Conservation (phyloP, 2,888 invertebrate genomes). For the Tinea semifulvella region DNA sequence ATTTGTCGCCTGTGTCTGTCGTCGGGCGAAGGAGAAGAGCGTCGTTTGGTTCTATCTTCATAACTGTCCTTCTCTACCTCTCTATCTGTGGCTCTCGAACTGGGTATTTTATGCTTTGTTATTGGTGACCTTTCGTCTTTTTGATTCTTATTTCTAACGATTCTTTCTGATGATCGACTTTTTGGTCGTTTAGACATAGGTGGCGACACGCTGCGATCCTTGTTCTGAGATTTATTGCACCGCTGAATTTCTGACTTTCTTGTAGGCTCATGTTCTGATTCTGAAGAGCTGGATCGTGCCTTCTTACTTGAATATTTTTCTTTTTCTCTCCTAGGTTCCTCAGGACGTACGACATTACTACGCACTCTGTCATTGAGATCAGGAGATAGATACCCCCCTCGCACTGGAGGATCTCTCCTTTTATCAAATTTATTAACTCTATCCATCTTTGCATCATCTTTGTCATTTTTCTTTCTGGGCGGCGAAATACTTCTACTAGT, state of each 20-base stretch:
- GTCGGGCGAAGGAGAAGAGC: conserved; percentile 30
- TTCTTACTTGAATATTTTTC: background rate
- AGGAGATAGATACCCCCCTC: background rate
- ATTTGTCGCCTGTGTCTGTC: conserved; percentile 24
- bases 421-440: conserved; percentile 26
- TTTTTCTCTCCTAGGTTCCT: background rate
- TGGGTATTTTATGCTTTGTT: conserved; percentile 5
- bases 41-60: conserved; percentile 9
- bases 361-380: background rate
- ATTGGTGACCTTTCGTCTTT: background rate
- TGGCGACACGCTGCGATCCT: conserved; percentile 17
- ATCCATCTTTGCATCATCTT: conserved; percentile 28
- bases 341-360: background rate
- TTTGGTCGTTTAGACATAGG: conserved; percentile 4
- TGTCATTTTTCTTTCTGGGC: conserved; percentile 25
- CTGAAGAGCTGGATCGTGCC: background rate
- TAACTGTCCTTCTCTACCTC: conserved; percentile 19
- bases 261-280: background rate
- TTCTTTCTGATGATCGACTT: background rate
- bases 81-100: background rate
- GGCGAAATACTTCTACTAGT: conserved; percentile 31
- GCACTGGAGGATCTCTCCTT: conserved; percentile 13
- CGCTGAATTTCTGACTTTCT: conserved; percentile 15
- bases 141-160: background rate
- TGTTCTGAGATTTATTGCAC: conserved; percentile 14